These are phyloP conservation scores for Prinia subflava DNA, from an alignment of 2,113 vertebrate species.

Conservation along the genomic window DNA sequence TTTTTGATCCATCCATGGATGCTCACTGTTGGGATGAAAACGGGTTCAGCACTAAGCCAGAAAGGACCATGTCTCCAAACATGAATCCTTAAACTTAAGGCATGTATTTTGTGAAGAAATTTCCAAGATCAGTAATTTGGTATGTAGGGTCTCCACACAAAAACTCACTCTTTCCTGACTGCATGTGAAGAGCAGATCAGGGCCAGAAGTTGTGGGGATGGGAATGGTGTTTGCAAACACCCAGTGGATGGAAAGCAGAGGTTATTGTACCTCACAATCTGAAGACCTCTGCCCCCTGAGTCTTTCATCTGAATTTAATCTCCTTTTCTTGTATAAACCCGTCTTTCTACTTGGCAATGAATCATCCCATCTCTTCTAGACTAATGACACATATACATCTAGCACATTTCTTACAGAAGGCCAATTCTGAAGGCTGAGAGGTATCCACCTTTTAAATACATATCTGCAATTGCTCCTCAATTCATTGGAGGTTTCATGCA, in stretches of 20 bases:
- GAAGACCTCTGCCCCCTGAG: not conserved
- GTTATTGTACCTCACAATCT: not conserved
- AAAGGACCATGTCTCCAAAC: not conserved
- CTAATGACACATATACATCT: not conserved
- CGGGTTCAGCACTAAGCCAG: not conserved
- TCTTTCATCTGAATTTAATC: not conserved
- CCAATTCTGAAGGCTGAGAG: not conserved
- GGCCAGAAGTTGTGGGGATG: not conserved
- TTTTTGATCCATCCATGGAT: not conserved
- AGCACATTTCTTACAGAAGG: not conserved
- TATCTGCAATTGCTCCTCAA: not conserved
- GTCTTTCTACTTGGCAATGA: not conserved
- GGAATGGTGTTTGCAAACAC: not conserved
- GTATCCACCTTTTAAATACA: not conserved
- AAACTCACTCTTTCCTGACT: not conserved
- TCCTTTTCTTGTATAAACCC: not conserved
- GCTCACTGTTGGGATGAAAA: not conserved
- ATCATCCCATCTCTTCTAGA: not conserved
- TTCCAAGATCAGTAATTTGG: not conserved
- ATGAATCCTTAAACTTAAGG: not conserved
- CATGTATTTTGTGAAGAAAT: not conserved
- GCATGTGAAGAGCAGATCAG: not conserved
- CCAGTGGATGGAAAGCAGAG: not conserved
- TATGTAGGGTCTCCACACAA: not conserved
- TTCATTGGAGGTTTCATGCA: not conserved